phyloP scores from a whole-genome alignment of 2,113 vertebrate genomes.

The Pachypanchax playfairii region DNA sequence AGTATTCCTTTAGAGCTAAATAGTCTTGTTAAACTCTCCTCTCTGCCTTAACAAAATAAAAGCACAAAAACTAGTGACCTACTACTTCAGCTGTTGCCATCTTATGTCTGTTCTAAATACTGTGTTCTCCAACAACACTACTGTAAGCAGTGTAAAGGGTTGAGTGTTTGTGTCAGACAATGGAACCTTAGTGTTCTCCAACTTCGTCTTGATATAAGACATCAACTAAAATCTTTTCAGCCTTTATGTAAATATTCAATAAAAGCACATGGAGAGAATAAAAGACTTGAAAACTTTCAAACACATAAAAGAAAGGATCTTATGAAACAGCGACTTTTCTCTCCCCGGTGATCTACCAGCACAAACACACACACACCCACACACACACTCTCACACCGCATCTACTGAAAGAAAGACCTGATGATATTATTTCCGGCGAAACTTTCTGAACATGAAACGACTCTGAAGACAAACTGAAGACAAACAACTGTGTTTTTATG shows the following conservation, averaged over 20 bases:
- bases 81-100: slow-evolving; percentile 13
- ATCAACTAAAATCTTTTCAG: slow-evolving; percentile 26
- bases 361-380: slow-evolving; percentile 11
- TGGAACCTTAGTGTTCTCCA: slow-evolving; percentile 2
- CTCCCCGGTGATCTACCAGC: slow-evolving; percentile 34
- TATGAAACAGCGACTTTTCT: slow-evolving; percentile 40
- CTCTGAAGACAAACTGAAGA: slow-evolving; percentile 46
- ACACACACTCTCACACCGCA: slow-evolving; percentile 9
- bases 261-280: slow-evolving; percentile 15
- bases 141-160: not conserved
- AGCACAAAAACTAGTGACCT: slow-evolving; percentile 16
- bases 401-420: slow-evolving; percentile 42
- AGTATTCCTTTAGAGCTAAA: slow-evolving; percentile 57
- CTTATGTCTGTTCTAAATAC: slow-evolving; percentile 2
- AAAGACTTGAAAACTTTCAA: slow-evolving; percentile 32
- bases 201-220: slow-evolving; percentile 11
- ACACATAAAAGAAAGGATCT: slow-evolving; percentile 33
- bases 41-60: slow-evolving; percentile 31
- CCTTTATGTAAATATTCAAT: slow-evolving; percentile 25
- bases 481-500: slow-evolving; percentile 26
- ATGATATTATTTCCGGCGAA: slow-evolving; percentile 53
- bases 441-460: slow-evolving; percentile 56
- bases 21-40: slow-evolving; percentile 61
- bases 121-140: not conserved
- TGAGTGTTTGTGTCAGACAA: slow-evolving; percentile 5